These are phyloP conservation scores for Zosterops pallidus DNA, from an alignment of 2,113 vertebrate species.

Conservation along the genomic window DNA sequence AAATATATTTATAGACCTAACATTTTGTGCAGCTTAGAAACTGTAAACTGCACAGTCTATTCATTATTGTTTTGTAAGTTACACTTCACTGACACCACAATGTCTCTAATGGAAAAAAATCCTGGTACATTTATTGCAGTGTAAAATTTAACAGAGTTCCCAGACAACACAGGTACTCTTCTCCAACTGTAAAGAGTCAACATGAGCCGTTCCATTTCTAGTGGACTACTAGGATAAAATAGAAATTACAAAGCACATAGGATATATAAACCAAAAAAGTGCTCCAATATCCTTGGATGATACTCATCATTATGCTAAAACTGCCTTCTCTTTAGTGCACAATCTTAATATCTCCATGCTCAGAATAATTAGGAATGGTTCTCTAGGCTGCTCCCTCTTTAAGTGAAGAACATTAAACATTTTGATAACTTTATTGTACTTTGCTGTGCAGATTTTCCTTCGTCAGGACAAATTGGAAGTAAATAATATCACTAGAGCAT, in stretches of 20 bases:
- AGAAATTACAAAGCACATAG: slow-evolving; percentile 47
- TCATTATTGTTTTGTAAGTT: background rate
- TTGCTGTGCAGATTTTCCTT: background rate
- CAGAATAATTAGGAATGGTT: slow-evolving; percentile 40
- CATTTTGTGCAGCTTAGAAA: background rate
- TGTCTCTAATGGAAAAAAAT: background rate
- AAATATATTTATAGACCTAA: background rate
- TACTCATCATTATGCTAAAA: background rate
- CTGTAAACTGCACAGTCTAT: background rate
- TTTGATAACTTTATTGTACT: background rate
- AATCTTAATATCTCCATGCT: slow-evolving; percentile 8
- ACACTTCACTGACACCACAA: background rate
- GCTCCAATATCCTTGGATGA: background rate
- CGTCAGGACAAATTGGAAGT: background rate
- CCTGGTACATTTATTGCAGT: background rate
- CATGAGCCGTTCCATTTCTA: background rate
- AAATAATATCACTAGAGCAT: background rate
- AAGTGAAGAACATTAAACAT: background rate
- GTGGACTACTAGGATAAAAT: background rate
- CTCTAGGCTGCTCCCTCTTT: background rate
- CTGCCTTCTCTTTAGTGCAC: slow-evolving; percentile 27
- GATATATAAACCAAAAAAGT: slow-evolving; percentile 27
- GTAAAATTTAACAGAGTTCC: background rate
- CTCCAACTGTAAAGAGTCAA: background rate
- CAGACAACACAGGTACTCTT: background rate